Evolutionary conservation across 2,888 invertebrate species (phyloP).

Genomic region (Himalopsyche kuldschensis): DNA sequence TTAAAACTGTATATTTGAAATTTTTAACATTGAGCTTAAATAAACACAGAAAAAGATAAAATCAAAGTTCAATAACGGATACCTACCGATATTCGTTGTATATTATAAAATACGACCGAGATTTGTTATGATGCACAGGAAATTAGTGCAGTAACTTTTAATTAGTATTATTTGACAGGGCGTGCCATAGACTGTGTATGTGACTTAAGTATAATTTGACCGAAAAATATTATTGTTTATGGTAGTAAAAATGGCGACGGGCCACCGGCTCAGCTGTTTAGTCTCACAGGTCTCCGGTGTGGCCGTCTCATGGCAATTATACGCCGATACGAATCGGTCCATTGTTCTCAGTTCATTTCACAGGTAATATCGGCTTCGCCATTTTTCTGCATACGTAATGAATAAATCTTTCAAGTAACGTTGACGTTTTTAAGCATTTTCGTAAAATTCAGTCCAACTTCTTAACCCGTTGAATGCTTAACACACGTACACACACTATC

Average conservation of each 20-base stretch:
- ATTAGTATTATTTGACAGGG: too few relatives aligned
- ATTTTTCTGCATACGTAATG: neutral
- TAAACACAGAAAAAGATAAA: too few relatives aligned
- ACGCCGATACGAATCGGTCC: conserved; percentile 32
- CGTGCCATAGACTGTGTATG: neutral
- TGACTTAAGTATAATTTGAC: neutral
- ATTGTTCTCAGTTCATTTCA: conserved; percentile 27
- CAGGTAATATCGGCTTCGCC: neutral
- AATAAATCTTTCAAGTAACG: too few relatives aligned
- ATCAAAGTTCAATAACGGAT: too few relatives aligned
- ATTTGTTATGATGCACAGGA: too few relatives aligned
- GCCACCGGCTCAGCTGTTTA: conserved; percentile 7
- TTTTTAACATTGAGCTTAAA: too few relatives aligned
- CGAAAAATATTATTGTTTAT: neutral
- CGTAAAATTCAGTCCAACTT: neutral
- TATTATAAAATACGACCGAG: too few relatives aligned
- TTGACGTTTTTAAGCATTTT: neutral
- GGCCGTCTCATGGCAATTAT: conserved; percentile 18
- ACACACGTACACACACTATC: too few relatives aligned
- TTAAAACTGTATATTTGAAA: neutral
- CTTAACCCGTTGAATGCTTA: too few relatives aligned
- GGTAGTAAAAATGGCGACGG: neutral
- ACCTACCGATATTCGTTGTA: too few relatives aligned
- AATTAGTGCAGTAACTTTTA: too few relatives aligned
- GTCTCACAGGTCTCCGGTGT: conserved; percentile 3